Percentiles rank a stretch among this genome's conserved stretches.
These are phyloP conservation scores for Ophthalmotilapia sp. DNA, from an alignment of 2,113 vertebrate species.

Conservation along the genomic window DNA sequence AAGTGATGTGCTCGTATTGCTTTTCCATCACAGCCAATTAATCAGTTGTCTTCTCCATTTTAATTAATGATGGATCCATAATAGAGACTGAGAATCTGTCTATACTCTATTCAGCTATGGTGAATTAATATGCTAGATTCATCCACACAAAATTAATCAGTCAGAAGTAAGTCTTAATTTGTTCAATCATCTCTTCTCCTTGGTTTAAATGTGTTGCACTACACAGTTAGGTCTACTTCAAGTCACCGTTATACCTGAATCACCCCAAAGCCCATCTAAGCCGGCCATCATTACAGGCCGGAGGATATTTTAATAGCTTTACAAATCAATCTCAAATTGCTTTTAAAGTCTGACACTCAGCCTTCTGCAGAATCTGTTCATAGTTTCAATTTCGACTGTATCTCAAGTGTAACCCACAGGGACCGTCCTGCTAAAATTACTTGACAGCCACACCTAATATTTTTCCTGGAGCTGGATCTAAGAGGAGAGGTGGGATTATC, in stretches of 20 bases:
- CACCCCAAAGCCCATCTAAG: not conserved
- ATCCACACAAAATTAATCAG: not conserved
- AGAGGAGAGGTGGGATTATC: not conserved
- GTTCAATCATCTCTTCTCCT: not conserved
- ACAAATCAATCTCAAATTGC: not conserved
- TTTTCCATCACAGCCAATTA: not conserved
- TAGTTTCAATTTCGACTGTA: constrained; percentile 7
- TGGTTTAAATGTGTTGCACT: not conserved
- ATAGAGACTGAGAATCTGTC: not conserved
- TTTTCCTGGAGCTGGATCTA: not conserved
- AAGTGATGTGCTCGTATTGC: not conserved
- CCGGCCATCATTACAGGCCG: not conserved
- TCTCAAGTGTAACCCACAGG: not conserved
- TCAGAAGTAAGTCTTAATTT: not conserved
- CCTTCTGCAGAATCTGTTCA: not conserved
- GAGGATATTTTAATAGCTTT: constrained; percentile 9
- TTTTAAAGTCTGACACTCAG: not conserved
- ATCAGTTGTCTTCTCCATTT: not conserved
- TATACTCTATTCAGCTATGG: not conserved
- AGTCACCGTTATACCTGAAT: not conserved
- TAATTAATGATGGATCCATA: not conserved
- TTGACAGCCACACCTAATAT: not conserved
- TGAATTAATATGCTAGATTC: not conserved
- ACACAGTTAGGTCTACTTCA: not conserved
- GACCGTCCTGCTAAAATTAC: constrained; percentile 4